Conservation (phyloP, 2,888 invertebrate genomes). For the Brachypalpus laphriformis region DNA sequence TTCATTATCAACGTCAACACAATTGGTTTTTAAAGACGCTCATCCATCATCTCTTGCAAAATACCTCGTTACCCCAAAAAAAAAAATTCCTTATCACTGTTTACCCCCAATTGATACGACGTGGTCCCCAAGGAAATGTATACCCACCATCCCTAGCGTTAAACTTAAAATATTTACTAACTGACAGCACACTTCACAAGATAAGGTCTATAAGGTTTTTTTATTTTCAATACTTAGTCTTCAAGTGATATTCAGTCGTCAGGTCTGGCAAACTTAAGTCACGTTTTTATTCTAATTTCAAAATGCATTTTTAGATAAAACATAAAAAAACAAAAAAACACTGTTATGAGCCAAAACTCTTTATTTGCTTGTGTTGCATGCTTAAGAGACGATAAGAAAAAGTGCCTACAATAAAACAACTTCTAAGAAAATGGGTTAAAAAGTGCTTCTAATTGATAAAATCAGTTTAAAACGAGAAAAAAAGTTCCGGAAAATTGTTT, state of each 20-base stretch:
- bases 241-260: slow-evolving; percentile 15
- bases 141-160: neutral
- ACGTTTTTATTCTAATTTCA: neutral
- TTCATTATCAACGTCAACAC: neutral
- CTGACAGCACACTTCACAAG: neutral
- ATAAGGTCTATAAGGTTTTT: neutral
- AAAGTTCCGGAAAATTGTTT: neutral
- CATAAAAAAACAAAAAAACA: neutral
- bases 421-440: slow-evolving; percentile 23
- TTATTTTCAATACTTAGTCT: neutral
- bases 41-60: neutral
- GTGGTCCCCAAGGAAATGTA: neutral
- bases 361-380: slow-evolving; percentile 15
- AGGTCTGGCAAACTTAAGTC: neutral
- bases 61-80: neutral
- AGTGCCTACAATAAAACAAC: slow-evolving; percentile 45
- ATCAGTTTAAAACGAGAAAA: neutral
- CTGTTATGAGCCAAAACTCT: neutral
- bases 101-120: neutral
- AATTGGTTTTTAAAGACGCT: neutral
- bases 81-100: neutral
- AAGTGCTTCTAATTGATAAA: slow-evolving; percentile 13
- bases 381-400: slow-evolving; percentile 33
- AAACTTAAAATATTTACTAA: neutral
- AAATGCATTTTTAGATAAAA: slow-evolving; percentile 36